Conservation (phyloP, 1,140 invertebrate species). For the Portunus trituberculatus region DNA sequence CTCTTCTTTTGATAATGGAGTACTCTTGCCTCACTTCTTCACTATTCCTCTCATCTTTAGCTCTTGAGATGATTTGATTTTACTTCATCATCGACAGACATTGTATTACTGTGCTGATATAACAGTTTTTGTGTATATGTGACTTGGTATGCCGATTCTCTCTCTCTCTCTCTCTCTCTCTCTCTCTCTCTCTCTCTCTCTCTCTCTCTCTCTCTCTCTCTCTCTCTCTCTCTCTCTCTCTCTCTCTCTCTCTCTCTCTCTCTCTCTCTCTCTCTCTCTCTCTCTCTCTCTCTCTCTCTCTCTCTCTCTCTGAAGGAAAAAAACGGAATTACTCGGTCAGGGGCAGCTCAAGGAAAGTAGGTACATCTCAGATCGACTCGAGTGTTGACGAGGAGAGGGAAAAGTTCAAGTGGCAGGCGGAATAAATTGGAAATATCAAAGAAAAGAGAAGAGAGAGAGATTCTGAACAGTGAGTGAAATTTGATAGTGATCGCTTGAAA, state of each 20-base stretch:
- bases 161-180: slow-evolving; percentile 3
- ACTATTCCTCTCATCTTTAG: no score
- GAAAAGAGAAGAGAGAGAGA: neutral
- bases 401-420: neutral
- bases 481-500: neutral
- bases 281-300: slow-evolving; percentile 55
- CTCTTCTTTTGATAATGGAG: neutral
- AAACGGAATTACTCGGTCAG: neutral
- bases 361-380: neutral
- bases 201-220: neutral
- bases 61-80: no score
- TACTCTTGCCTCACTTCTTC: no score
- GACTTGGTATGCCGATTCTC: neutral
- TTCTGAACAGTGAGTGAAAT: neutral
- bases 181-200: slow-evolving; percentile 7
- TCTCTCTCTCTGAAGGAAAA: slow-evolving; percentile 15
- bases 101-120: no score
- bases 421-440: no score
- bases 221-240: neutral
- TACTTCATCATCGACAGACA: no score
- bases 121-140: no score
- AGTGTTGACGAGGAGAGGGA: neutral
- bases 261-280: slow-evolving; percentile 48
- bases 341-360: neutral
- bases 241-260: slow-evolving; percentile 45